Evolutionary conservation across 2,797 vertebrate species (phyloP).

Genomic region (Benthosema pterotum): DNA sequence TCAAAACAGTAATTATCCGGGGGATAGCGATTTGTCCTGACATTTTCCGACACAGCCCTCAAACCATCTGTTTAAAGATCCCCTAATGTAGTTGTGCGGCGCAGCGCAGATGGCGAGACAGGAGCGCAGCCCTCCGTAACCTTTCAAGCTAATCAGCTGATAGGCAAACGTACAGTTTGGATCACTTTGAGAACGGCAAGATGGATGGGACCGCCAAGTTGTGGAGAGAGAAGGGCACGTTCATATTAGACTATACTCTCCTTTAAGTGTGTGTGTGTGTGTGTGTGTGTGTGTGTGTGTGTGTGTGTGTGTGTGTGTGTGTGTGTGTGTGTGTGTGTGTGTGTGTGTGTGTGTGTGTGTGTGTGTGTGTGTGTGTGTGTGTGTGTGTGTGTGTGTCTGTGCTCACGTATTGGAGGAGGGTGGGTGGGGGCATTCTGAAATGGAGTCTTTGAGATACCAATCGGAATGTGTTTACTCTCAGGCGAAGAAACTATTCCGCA

Average conservation of each 20-base stretch:
- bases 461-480: conserved; percentile 3
- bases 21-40: conserved; percentile 81
- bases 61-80: conserved; percentile 82
- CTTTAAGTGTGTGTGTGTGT: conserved; percentile 15
- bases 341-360: too few relatives aligned
- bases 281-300: conserved; percentile 21
- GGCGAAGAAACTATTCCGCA: conserved; percentile 17
- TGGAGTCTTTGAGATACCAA: conserved; percentile 8
- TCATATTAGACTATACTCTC: conserved; percentile 49
- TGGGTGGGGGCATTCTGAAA: neutral
- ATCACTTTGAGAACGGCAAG: conserved; percentile 37
- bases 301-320: neutral
- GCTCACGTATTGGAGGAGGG: neutral
- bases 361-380: too few relatives aligned
- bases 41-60: conserved; percentile 78
- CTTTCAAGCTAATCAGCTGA: conserved; percentile 80
- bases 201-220: conserved; percentile 31
- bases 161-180: conserved; percentile 56
- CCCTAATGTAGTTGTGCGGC: conserved; percentile 75
- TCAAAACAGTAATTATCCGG: conserved; percentile 75
- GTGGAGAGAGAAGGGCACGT: conserved; percentile 55
- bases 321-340: neutral
- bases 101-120: conserved; percentile 76
- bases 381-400: too few relatives aligned
- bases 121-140: conserved; percentile 70